Evolutionary conservation across 2,797 vertebrate species (phyloP), one percentile per base, ranked within the genome.

Genomic region (Phoxinus dragarum): DNA sequence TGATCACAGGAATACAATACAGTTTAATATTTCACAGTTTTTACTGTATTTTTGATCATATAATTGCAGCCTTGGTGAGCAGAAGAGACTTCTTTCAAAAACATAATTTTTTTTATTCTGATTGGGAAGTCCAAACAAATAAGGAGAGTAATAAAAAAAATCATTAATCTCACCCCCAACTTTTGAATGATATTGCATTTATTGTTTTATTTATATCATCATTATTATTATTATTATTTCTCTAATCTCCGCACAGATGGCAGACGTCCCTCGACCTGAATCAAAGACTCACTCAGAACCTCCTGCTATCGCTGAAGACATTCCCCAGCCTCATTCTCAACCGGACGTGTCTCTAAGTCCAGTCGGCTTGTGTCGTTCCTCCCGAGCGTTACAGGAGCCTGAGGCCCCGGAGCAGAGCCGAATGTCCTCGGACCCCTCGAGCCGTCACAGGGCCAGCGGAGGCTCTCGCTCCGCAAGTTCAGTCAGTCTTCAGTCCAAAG

Each of bases 241-340:
- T 73, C 5, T 47, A 4, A 34, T 71, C 81, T 84, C 81, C 84
- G 54, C 88, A 14, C 81, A 95, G 95, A 83, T 34, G 8, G 59
- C 23, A 40, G 47, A 16, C 1, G 3, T 42, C 52, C 31, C 34
- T 9, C 76, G 88, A 69, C 73, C 71, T 83, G 34, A 36, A 12
- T 68, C 86, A 17, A 27, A 54, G 75, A 73, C 12, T 59, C 80
- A 23, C 2, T 69, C 81, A 69, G 87, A 77, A 81, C 56, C 86
- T 74, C 76, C 83, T 67, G 71, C 80, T 19, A 49, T 84, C 27
- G 44, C 77, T 66, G 73, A 71, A 76, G 81, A 82, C 52, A 54
- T 86, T 12, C 47, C 75, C 34, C 42, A 5, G 71, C 74, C 87
- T 71, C 84, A 84, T 14, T 69, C 68, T 38, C 80, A 17, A 5